A percentile compares a stretch with the other conserved stretches of the same genome.
Evolutionary conservation across 2,113 vertebrate genomes (phyloP).

Genomic region (Lonchura striata): DNA sequence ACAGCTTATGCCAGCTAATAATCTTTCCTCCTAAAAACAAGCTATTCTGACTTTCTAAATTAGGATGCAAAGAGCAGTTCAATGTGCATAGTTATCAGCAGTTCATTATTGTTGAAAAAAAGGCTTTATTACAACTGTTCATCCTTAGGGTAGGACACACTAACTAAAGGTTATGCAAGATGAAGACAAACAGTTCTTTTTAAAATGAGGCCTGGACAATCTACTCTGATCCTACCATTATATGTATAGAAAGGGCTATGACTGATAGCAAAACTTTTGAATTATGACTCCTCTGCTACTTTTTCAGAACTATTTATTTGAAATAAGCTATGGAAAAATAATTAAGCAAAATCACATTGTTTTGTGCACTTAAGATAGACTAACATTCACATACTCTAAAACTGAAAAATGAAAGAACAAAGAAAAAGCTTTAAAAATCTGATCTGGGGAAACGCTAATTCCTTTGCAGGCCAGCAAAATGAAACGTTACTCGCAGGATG

Average conservation of each 20-base stretch:
- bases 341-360: not conserved
- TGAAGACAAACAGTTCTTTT: not conserved
- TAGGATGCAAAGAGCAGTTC: not conserved
- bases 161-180: not conserved
- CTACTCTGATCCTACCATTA: not conserved
- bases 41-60: not conserved
- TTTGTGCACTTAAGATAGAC: rapidly evolving
- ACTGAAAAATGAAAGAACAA: not conserved
- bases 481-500: not conserved
- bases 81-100: not conserved
- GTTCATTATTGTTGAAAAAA: not conserved
- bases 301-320: not conserved
- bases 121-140: not conserved
- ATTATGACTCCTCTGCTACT: not conserved
- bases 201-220: not conserved
- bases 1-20: not conserved
- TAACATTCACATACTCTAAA: not conserved
- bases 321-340: not conserved
- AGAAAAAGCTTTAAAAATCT: not conserved
- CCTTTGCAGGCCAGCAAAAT: not conserved
- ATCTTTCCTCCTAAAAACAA: not conserved
- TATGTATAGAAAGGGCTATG: not conserved
- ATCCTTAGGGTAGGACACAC: not conserved
- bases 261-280: not conserved
- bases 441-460: not conserved